phyloP scores from a whole-genome alignment of 2,113 vertebrate genomes.

The Rhombomys opimus region DNA sequence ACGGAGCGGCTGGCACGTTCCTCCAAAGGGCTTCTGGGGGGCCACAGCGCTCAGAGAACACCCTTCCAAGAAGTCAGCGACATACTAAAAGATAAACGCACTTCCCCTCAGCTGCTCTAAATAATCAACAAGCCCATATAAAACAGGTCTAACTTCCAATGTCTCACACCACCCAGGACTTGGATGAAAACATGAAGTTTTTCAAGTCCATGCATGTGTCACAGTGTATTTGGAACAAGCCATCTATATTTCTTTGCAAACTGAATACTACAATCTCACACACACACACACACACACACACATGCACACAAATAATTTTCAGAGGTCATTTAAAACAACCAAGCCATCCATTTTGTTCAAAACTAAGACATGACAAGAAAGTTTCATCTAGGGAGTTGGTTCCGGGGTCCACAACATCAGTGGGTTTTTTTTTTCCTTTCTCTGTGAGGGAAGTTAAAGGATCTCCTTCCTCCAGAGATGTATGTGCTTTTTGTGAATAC shows the following conservation, averaged over 20 bases:
- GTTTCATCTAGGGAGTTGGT: conserved; percentile 1
- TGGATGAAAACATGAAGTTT: conserved; percentile 15
- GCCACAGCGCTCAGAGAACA: background rate
- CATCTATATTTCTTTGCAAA: conserved; percentile 4
- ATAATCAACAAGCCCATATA: background rate
- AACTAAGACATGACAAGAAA: conserved; percentile 32
- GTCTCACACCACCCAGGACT: conserved; percentile 27
- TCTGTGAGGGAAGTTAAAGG: background rate
- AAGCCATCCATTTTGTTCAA: conserved; percentile 24
- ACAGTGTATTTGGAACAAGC: background rate
- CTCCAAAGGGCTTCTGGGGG: conserved; percentile 47
- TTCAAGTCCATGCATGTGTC: background rate
- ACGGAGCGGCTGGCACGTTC: conserved; percentile 34
- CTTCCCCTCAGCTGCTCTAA: background rate
- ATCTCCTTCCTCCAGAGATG: background rate
- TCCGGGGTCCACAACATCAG: background rate
- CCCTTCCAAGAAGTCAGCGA: background rate
- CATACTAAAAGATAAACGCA: conserved; percentile 36
- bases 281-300: background rate
- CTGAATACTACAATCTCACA: background rate
- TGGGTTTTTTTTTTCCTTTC: background rate
- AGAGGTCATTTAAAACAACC: conserved; percentile 36
- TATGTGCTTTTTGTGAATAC: background rate
- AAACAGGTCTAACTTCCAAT: background rate
- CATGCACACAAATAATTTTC: conserved; percentile 32